These are phyloP conservation scores for Chrysolina oricalcia DNA, from an alignment of 2,888 invertebrate species.

Conservation along the genomic window DNA sequence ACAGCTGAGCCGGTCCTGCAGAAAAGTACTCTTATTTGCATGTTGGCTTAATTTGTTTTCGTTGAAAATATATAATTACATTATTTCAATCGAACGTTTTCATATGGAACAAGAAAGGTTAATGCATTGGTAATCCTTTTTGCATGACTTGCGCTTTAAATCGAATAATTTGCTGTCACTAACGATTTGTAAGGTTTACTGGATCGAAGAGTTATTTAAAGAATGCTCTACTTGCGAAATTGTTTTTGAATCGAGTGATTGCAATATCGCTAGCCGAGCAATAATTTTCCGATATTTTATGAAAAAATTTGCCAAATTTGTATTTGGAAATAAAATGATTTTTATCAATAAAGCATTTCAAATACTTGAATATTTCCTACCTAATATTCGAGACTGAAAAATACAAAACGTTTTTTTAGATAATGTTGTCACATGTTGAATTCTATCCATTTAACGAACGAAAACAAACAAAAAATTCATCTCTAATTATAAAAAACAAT, in stretches of 20 bases:
- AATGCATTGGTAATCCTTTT: neutral
- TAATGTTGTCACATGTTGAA: too few species aligned
- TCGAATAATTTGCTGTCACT: neutral
- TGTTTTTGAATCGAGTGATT: neutral
- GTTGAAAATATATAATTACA: neutral
- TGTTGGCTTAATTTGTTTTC: neutral
- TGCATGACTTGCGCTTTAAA: slow-evolving; percentile 7
- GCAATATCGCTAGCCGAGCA: too few species aligned
- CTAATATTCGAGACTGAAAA: too few species aligned
- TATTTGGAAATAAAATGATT: too few species aligned
- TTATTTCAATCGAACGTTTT: neutral
- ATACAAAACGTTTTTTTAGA: too few species aligned
- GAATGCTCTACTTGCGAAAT: neutral
- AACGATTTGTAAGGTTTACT: neutral
- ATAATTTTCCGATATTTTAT: too few species aligned
- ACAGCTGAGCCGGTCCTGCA: neutral
- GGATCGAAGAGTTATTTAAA: neutral
- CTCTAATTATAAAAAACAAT: too few species aligned
- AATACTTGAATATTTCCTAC: too few species aligned
- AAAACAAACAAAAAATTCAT: too few species aligned
- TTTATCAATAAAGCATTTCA: too few species aligned
- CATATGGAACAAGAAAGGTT: neutral
- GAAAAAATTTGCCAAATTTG: too few species aligned
- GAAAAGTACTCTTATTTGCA: neutral
- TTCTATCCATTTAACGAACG: too few species aligned